Conservation (phyloP, 2,113 vertebrate genomes). For the Lepus timidus region DNA sequence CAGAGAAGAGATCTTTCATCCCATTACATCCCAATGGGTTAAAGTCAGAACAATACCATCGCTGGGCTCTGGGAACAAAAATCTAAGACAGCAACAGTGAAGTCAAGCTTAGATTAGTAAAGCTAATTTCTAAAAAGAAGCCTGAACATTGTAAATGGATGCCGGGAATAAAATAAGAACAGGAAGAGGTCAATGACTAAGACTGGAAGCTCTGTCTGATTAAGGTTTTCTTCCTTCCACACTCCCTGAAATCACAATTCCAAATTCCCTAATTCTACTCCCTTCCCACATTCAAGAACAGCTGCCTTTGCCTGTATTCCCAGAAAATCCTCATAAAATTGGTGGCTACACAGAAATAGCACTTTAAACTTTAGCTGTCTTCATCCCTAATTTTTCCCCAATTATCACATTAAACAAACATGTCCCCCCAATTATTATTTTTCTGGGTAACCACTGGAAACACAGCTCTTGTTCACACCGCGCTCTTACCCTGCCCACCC, state of each 20-base stretch:
- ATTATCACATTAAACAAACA: not conserved
- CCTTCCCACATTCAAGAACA: not conserved
- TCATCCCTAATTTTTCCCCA: not conserved
- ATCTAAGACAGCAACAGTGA: not conserved
- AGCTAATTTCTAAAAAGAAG: constrained; percentile 31
- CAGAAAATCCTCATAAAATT: not conserved
- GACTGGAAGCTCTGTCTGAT: not conserved
- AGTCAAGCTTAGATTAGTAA: not conserved
- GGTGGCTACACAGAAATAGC: not conserved
- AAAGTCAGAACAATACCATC: not conserved
- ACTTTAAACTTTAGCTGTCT: not conserved
- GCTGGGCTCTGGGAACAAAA: not conserved
- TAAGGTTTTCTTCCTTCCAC: not conserved
- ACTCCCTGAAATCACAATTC: not conserved
- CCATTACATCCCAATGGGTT: not conserved
- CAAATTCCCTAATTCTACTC: fast-evolving
- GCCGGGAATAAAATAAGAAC: constrained; percentile 26
- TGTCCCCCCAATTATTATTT: not conserved
- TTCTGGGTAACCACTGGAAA: not conserved
- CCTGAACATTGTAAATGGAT: not conserved
- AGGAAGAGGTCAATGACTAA: not conserved
- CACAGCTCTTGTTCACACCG: not conserved
- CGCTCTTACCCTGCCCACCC: no score
- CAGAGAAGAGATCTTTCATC: not conserved
- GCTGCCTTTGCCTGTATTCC: fast-evolving